Percentiles rank a stretch among this genome's conserved stretches.
phyloP scores from a whole-genome alignment of 2,113 vertebrate species.

The Lophura nycthemera region DNA sequence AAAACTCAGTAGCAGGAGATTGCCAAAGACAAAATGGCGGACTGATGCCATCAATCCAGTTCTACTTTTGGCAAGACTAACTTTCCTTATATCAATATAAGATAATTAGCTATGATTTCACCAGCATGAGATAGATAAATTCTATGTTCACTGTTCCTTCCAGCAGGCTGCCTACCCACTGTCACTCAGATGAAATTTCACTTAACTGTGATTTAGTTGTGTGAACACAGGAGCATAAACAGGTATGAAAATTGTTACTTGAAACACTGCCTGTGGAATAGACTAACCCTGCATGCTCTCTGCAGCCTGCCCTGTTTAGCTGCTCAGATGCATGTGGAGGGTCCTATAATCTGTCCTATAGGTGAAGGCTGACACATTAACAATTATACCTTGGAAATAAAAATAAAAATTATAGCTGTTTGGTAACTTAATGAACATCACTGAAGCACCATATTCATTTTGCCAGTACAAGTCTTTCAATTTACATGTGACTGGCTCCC shows the following conservation, averaged over 20 bases:
- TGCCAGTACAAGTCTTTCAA: neutral
- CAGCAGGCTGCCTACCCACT: neutral
- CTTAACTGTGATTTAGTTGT: neutral
- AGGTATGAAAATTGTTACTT: neutral
- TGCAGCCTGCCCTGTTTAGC: neutral
- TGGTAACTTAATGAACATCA: fast-evolving
- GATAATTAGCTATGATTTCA: neutral
- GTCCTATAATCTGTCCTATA: neutral
- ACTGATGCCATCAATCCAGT: neutral
- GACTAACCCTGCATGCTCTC: neutral
- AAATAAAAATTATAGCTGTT: neutral
- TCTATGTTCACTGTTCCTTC: neutral
- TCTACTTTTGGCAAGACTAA: neutral
- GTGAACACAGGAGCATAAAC: neutral
- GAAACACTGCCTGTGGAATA: neutral
- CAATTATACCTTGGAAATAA: neutral
- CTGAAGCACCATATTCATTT: neutral
- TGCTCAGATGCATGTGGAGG: neutral
- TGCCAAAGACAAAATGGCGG: neutral
- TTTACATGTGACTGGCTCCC: neutral
- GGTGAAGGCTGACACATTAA: neutral
- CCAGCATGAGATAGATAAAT: neutral
- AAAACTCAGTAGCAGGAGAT: neutral
- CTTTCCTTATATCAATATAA: neutral
- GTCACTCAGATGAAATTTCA: neutral